phyloP scores from a whole-genome alignment of 2,113 vertebrate species.

The Regulus satrapa region DNA sequence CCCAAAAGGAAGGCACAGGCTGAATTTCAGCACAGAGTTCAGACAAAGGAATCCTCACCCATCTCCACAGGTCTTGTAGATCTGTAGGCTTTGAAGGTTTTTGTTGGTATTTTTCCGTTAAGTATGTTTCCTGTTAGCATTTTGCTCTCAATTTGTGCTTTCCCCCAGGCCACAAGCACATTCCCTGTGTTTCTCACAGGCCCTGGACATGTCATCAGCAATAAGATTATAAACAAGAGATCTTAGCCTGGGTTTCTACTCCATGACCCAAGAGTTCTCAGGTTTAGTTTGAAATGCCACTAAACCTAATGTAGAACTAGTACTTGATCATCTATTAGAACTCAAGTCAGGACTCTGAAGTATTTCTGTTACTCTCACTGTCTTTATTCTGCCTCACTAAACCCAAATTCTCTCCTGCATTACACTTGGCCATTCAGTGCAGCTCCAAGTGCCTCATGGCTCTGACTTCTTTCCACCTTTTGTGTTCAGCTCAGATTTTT shows the following conservation, averaged over 20 bases:
- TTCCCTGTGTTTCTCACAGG: not conserved
- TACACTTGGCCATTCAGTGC: not conserved
- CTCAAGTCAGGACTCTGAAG: not conserved
- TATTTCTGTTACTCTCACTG: not conserved
- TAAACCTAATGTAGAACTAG: not conserved
- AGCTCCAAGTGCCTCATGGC: not conserved
- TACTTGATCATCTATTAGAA: not conserved
- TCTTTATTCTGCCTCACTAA: not conserved
- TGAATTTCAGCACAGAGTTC: not conserved
- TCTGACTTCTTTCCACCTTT: not conserved
- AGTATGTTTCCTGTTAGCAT: too few relatives aligned
- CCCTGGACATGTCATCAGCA: not conserved
- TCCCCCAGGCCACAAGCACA: not conserved
- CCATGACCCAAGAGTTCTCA: not conserved
- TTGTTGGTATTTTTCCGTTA: not conserved
- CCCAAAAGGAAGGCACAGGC: not conserved
- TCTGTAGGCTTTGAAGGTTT: not conserved
- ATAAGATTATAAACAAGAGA: not conserved
- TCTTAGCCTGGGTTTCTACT: not conserved
- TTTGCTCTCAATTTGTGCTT: not conserved
- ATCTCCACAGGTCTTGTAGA: not conserved
- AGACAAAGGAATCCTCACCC: not conserved
- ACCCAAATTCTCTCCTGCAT: not conserved
- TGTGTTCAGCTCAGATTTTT: not conserved
- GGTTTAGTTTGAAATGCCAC: not conserved